Percentiles rank a stretch among this genome's conserved stretches.
phyloP scores from a whole-genome alignment of 2,888 invertebrate genomes.

The Tenthredo livida region DNA sequence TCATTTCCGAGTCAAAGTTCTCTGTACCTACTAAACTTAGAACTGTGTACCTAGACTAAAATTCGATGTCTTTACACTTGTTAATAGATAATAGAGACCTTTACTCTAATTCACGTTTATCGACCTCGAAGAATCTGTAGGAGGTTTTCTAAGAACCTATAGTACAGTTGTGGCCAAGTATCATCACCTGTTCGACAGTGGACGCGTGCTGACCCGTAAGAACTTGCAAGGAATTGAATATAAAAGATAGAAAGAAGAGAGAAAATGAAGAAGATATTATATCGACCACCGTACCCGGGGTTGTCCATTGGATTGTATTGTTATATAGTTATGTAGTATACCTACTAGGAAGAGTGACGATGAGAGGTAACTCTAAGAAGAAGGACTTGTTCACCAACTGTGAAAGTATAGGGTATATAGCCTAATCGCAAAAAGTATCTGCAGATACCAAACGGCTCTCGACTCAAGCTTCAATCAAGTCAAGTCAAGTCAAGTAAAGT shows the following conservation, averaged over 20 bases:
- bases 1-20: not conserved
- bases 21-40: not conserved
- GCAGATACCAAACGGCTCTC: not conserved
- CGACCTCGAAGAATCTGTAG: not conserved
- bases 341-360: not conserved
- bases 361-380: not conserved
- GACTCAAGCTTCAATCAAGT: slow-evolving; percentile 15
- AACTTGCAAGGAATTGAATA: not conserved
- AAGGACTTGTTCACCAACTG: not conserved
- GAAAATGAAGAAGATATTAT: not conserved
- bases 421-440: not conserved
- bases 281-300: not conserved
- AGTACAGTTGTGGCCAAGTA: not conserved
- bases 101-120: not conserved
- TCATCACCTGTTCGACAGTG: slow-evolving; percentile 15
- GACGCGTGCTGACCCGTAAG: slow-evolving; percentile 22
- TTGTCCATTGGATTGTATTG: not conserved
- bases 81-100: not conserved
- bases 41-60: too few species aligned
- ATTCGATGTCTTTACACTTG: too few species aligned
- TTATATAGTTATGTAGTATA: too few species aligned
- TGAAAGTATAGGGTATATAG: not conserved
- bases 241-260: not conserved
- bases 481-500: not conserved
- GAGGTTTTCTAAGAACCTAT: not conserved